phyloP scores from a whole-genome alignment of 2,797 vertebrate species.

The Atherinosoma microstoma region DNA sequence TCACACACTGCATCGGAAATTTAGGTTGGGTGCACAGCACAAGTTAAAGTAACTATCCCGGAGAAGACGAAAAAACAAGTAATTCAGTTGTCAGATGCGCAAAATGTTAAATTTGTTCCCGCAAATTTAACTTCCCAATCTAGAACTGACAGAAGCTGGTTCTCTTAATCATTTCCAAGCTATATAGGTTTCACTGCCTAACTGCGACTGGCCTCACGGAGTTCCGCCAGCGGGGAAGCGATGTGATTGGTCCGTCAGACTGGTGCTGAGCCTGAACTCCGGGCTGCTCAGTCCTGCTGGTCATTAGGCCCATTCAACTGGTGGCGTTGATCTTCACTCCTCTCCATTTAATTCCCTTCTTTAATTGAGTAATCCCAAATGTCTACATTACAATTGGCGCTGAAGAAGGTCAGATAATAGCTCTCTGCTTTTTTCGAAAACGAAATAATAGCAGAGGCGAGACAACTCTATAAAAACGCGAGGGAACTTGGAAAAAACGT shows the following conservation, averaged over 20 bases:
- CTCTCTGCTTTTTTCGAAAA: not conserved
- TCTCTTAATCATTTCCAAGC: constrained; percentile 45
- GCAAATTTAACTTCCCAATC: constrained; percentile 51
- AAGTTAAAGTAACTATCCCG: constrained; percentile 40
- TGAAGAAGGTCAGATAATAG: not conserved
- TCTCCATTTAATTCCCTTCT: constrained; percentile 25
- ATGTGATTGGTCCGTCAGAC: constrained; percentile 75
- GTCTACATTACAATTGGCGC: not conserved
- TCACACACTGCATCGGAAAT: constrained; percentile 26
- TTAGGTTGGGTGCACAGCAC: constrained; percentile 19
- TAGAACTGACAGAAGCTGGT: constrained; percentile 35
- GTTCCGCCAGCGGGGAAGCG: constrained; percentile 70
- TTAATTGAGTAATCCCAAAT: constrained; percentile 15
- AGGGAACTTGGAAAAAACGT: not conserved
- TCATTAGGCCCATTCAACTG: constrained; percentile 69
- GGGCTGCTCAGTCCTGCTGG: constrained; percentile 43
- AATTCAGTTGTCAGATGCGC: not conserved
- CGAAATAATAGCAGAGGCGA: not conserved
- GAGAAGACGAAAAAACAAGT: not conserved
- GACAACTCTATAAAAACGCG: not conserved
- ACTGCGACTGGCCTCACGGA: constrained; percentile 77
- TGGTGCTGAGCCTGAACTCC: constrained; percentile 55
- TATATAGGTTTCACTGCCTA: constrained; percentile 55
- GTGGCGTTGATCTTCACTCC: constrained; percentile 49
- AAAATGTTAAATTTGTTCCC: constrained; percentile 2